Conservation (phyloP, 2,797 vertebrate genomes). For the Megalops cyprinoides region DNA sequence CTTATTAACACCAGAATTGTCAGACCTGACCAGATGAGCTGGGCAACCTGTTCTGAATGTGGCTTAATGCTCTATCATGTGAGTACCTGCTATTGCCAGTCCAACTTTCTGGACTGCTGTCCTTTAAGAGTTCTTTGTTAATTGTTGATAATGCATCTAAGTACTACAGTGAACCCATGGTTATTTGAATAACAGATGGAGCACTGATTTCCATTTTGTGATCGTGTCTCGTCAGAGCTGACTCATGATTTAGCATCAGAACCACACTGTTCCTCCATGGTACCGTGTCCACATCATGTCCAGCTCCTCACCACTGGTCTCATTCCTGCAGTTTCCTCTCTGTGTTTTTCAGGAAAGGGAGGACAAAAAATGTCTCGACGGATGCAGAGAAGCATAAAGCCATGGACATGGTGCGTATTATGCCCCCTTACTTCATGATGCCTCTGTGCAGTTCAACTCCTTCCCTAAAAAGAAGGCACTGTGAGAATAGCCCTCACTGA, state of each 20-base stretch:
- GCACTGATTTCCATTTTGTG: slow-evolving; percentile 45
- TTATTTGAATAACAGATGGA: no score
- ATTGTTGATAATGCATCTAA: no score
- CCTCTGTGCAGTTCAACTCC: background rate
- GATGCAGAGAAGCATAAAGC: slow-evolving; percentile 71
- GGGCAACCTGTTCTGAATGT: no score
- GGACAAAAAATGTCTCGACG: slow-evolving; percentile 73
- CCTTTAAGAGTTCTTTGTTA: no score
- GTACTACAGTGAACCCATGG: no score
- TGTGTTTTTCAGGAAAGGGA: slow-evolving; percentile 71
- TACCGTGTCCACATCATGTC: slow-evolving; percentile 37
- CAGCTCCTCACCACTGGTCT: slow-evolving; percentile 56
- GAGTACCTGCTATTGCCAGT: no score
- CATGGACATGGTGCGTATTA: slow-evolving; percentile 71
- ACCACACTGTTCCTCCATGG: background rate
- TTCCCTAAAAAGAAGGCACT: no score
- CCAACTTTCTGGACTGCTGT: no score
- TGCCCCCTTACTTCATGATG: background rate
- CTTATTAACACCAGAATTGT: no score
- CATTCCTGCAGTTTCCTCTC: slow-evolving; percentile 55
- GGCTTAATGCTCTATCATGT: no score
- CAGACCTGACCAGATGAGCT: no score
- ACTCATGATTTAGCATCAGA: background rate
- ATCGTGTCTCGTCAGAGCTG: slow-evolving; percentile 48
- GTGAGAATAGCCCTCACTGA: no score